These are phyloP conservation scores for Lampris incognitus DNA, from an alignment of 2,113 vertebrate species.

Conservation along the genomic window DNA sequence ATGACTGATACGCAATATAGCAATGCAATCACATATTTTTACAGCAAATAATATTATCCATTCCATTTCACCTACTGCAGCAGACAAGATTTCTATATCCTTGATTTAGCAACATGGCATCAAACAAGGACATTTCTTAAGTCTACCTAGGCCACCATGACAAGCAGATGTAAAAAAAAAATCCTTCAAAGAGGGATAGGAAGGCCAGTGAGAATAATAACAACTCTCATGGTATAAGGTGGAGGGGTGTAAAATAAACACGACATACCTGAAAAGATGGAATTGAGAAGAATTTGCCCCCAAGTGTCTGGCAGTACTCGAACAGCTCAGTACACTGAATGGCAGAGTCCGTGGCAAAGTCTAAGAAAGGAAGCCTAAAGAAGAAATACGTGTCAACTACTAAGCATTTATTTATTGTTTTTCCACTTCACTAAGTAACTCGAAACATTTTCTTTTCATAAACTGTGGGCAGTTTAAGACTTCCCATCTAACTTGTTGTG, in stretches of 20 bases:
- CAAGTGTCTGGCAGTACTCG: conserved; percentile 88
- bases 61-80: neutral
- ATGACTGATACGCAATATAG: no score
- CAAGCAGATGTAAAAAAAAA: no score
- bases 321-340: conserved; percentile 91
- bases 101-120: neutral
- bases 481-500: neutral
- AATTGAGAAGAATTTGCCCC: conserved; percentile 77
- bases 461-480: no score
- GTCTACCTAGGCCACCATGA: neutral
- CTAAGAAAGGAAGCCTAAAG: conserved; percentile 82
- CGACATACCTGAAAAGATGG: conserved; percentile 89
- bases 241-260: neutral
- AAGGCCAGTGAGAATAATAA: no score
- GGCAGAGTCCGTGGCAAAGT: conserved; percentile 84
- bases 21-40: no score
- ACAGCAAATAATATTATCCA: neutral
- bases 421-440: no score
- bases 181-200: no score
- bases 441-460: no score
- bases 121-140: neutral
- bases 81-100: neutral
- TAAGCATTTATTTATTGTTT: neutral
- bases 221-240: neutral
- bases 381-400: conserved; percentile 7